Base-by-base conservation (phyloP, 1,140 invertebrate genomes). In the Helicoverpa armigera region DNA sequence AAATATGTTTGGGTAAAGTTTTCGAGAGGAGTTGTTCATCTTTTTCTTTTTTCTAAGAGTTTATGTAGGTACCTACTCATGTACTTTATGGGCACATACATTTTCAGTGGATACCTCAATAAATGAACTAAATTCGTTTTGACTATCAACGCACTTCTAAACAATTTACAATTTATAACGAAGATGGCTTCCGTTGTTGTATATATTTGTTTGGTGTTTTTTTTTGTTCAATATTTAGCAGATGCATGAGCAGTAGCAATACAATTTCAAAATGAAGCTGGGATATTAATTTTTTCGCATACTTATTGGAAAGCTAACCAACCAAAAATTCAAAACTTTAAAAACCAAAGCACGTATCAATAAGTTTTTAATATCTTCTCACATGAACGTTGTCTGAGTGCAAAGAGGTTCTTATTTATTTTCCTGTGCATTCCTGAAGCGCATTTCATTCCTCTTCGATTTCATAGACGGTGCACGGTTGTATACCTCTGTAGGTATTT, bases 361-460 rank as follows among this genome's bases (percentile, higher is more conserved):
- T 80, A 80, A 65, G 31, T 80, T 73, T 80, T 65, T 75, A 80
- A 80, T 80, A 74, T 74, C 60, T 65, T 48, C 48, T 35, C 12
- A 65, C 13, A 35, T 29, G 67, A 61, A 79, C 43, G 67, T 80
- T 14, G 31, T 70, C 23, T 29, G 65, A 58, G 69, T 60, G 43
- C 7, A 23, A 70, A 60, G 16, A 13, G 10, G 56, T 48, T 67
- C 12, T 75, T 80, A 65, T 67, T 74, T 75, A 74, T 73, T 80
- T 79, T 72, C 35, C 70, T 54, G 31, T 11, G 12, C 29, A 16
- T 70, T 79, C 65, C 18, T 23, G 23, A 67, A 31, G 72, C 60
- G 63, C 35, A 43, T 69, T 69, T 69, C 63, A 67, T 78, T 69
- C 18, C 69, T 5, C 3, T 70, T 72, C 67, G 48, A 29, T 70